Conservation (phyloP, 23 tunicate genomes). For the Phallusia fumigata region DNA sequence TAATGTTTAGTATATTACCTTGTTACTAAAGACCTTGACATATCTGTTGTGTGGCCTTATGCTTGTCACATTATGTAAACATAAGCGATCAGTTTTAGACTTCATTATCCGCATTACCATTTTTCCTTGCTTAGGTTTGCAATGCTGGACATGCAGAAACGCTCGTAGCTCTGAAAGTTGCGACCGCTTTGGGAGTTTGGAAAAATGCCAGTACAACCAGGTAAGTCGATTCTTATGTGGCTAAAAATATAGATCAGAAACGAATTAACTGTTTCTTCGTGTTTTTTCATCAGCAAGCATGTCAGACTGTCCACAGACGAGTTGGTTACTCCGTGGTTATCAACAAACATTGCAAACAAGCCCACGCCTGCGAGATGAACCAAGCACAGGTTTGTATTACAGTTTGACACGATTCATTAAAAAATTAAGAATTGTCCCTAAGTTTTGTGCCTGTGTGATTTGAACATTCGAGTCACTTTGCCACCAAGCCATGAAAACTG, state of each 20-base stretch:
- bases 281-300: not conserved
- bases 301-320: not conserved
- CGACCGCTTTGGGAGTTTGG: not conserved
- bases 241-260: too few relatives aligned
- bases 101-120: not conserved
- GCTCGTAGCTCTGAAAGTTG: not conserved
- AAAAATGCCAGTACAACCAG: not conserved
- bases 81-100: not conserved
- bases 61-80: too few relatives aligned
- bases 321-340: not conserved
- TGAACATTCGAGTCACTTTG: too few relatives aligned
- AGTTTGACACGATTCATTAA: not conserved
- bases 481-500: too few relatives aligned
- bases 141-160: constrained; percentile 2
- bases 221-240: not conserved
- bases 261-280: too few relatives aligned
- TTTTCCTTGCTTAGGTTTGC: not conserved
- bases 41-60: too few relatives aligned
- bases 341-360: not conserved
- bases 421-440: too few relatives aligned
- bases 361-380: not conserved
- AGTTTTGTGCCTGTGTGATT: too few relatives aligned
- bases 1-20: too few relatives aligned
- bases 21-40: too few relatives aligned
- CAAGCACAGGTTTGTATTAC: not conserved